Evolutionary conservation across 2,113 vertebrate species (phyloP).

Genomic region (Pachyramphus minor): DNA sequence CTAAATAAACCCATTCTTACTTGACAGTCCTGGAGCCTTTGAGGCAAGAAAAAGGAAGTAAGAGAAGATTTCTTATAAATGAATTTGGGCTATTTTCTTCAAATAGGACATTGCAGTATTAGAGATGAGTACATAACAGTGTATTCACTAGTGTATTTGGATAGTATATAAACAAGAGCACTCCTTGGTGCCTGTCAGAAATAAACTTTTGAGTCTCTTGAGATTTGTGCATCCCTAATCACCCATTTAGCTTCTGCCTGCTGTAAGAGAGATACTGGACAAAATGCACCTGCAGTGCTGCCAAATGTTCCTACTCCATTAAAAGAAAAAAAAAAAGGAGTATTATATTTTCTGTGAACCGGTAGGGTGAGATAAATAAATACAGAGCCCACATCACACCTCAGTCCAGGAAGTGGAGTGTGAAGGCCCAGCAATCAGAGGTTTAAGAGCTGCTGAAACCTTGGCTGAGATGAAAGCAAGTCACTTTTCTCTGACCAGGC

Average conservation of each 20-base stretch:
- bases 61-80: not conserved
- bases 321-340: not conserved
- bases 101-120: not conserved
- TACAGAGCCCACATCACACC: not conserved
- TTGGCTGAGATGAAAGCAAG: conserved; percentile 26
- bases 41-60: not conserved
- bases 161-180: not conserved
- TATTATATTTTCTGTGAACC: not conserved
- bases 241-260: conserved; percentile 20
- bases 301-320: not conserved
- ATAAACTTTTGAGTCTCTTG: conserved; percentile 21
- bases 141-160: not conserved
- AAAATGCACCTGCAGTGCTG: not conserved
- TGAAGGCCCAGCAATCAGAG: not conserved
- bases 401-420: not conserved
- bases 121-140: not conserved
- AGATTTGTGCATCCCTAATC: conserved; percentile 19
- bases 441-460: conserved; percentile 8
- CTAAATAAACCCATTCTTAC: not conserved
- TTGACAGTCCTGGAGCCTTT: not conserved
- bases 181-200: not conserved
- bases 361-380: conserved; percentile 5
- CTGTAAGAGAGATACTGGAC: conserved; percentile 13
- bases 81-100: not conserved
- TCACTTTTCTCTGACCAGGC: not conserved